Evolutionary conservation across 2,113 vertebrate species (phyloP).

Genomic region (Ariopsis seemanni): DNA sequence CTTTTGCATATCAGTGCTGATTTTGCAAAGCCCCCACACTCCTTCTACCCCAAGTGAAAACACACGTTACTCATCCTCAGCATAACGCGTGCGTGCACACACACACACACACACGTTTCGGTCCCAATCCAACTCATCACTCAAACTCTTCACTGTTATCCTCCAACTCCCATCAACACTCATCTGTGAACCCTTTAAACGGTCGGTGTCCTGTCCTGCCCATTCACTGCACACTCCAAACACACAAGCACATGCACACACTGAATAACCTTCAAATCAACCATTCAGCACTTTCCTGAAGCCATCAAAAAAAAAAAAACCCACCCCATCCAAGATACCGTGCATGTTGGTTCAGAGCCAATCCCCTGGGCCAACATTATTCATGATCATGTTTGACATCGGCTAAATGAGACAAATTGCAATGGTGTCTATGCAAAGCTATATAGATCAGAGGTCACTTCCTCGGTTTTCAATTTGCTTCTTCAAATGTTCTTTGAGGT

Average conservation of each 20-base stretch:
- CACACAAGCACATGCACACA: constrained; percentile 35
- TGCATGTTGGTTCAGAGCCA: neutral
- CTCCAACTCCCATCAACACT: constrained; percentile 27
- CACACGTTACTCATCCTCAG: constrained; percentile 28
- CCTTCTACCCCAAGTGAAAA: constrained; percentile 42
- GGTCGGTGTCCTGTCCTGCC: constrained; percentile 22
- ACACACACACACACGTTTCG: constrained; percentile 11
- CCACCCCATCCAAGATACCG: neutral
- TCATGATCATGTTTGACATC: constrained; percentile 41
- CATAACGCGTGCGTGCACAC: too few relatives aligned
- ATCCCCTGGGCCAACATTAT: neutral
- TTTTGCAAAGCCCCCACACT: constrained; percentile 45
- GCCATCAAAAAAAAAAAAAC: neutral
- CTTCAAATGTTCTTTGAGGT: constrained; percentile 39
- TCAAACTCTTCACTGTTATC: constrained; percentile 33
- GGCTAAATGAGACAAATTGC: constrained; percentile 44
- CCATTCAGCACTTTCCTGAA: constrained; percentile 37
- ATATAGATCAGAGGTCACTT: constrained; percentile 30
- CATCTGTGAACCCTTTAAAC: constrained; percentile 32
- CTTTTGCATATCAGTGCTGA: constrained; percentile 59
- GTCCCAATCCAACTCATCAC: constrained; percentile 31
- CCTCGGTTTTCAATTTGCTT: constrained; percentile 31
- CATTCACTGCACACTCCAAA: constrained; percentile 31
- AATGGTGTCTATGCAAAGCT: constrained; percentile 13
- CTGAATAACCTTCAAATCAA: constrained; percentile 46